Evolutionary conservation across 2,888 invertebrate species (phyloP).

Genomic region (Onthophagus sagittarius): DNA sequence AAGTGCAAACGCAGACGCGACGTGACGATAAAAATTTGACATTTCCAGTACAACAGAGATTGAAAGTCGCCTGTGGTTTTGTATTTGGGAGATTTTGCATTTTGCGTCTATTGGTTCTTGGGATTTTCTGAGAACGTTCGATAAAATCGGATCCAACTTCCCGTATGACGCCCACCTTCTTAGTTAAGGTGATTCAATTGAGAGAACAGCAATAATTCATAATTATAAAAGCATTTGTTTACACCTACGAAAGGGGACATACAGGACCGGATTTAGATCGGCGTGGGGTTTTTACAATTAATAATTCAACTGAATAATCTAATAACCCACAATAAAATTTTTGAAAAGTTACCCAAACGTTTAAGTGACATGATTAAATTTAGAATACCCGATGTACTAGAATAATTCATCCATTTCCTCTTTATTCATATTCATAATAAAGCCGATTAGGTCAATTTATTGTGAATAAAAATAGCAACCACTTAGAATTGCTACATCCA

Average conservation of each 20-base stretch:
- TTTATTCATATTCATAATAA: too few relatives aligned
- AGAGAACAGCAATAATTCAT: neutral
- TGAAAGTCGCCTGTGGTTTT: neutral
- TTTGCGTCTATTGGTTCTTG: neutral
- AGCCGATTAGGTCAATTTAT: too few relatives aligned
- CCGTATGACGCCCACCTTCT: neutral
- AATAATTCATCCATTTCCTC: too few relatives aligned
- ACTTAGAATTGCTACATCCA: too few relatives aligned
- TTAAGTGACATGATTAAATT: too few relatives aligned
- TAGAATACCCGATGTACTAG: too few relatives aligned
- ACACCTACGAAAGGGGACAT: neutral
- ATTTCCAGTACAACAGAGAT: neutral
- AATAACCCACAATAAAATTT: too few relatives aligned
- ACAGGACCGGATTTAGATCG: neutral
- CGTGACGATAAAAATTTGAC: neutral
- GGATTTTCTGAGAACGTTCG: neutral
- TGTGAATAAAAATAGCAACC: too few relatives aligned
- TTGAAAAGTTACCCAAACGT: too few relatives aligned
- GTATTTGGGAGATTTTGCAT: neutral
- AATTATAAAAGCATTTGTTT: neutral
- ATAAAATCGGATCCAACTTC: neutral
- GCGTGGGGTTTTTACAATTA: neutral
- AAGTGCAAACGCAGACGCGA: neutral
- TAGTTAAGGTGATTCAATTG: neutral
- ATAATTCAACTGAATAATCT: neutral